Conservation (phyloP, 2,888 invertebrate genomes). For the Andrena chrysosceles region DNA sequence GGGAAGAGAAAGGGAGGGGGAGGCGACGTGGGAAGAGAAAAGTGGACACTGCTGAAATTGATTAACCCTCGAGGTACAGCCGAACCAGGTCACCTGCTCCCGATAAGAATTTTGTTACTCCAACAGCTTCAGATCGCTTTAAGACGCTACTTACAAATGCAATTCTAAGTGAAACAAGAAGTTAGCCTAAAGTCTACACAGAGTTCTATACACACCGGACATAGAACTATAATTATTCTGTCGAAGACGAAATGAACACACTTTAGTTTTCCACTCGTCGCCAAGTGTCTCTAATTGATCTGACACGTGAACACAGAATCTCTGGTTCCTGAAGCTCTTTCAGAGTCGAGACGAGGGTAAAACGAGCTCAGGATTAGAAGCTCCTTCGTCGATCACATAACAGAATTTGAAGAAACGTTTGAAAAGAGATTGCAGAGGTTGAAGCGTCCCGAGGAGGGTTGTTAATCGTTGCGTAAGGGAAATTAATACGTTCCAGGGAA, state of each 20-base stretch:
- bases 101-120: not conserved
- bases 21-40: constrained; percentile 7
- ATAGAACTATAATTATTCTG: too few relatives aligned
- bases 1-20: not conserved
- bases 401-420: not conserved
- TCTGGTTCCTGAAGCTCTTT: too few relatives aligned
- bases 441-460: not conserved
- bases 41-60: constrained; percentile 31
- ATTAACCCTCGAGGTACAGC: constrained; percentile 30
- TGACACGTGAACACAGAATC: too few relatives aligned
- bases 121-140: too few relatives aligned
- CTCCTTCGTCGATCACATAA: not conserved
- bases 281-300: too few relatives aligned
- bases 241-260: too few relatives aligned
- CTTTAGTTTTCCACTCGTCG: too few relatives aligned
- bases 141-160: too few relatives aligned
- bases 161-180: too few relatives aligned
- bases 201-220: too few relatives aligned
- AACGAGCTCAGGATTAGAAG: not conserved
- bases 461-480: not conserved
- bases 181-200: too few relatives aligned
- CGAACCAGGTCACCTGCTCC: constrained; percentile 17
- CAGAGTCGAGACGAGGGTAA: not conserved
- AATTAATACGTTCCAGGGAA: constrained; percentile 44
- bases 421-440: not conserved